These are phyloP conservation scores for Luidia sarsii DNA, from an alignment of 53 echinoderm and acorn worm genomes.

Conservation along the genomic window DNA sequence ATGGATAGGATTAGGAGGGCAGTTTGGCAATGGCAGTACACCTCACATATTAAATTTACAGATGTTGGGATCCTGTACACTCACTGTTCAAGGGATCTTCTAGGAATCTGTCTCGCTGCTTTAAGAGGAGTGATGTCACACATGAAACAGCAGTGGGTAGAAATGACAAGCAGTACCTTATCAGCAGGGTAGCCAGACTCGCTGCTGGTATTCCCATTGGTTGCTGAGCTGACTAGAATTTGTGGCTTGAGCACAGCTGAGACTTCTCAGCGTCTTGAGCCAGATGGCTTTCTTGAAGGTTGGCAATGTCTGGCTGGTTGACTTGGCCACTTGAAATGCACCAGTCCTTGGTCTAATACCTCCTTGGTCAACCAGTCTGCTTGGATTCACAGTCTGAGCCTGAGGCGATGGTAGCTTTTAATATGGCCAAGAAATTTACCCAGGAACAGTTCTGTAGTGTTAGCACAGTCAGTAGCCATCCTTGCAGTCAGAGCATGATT, in stretches of 20 bases:
- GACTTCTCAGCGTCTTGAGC: constrained; percentile 30
- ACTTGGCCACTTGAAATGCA: too few species aligned
- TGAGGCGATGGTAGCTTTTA: constrained; percentile 42
- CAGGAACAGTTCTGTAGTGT: too few species aligned
- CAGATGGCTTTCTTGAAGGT: constrained; percentile 3
- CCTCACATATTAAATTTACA: too few species aligned
- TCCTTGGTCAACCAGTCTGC: constrained; percentile 27
- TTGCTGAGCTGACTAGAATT: constrained; percentile 50
- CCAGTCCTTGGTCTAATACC: too few species aligned
- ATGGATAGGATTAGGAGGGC: too few species aligned
- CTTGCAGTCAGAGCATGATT: too few species aligned
- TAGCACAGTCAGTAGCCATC: too few species aligned
- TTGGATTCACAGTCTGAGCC: constrained; percentile 1
- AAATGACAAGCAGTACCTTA: too few species aligned
- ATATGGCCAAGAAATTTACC: constrained; percentile 2
- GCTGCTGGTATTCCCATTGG: constrained; percentile 53
- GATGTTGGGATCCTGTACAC: too few species aligned
- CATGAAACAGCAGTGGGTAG: constrained; percentile 32
- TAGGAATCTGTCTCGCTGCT: too few species aligned
- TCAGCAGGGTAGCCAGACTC: constrained; percentile 27
- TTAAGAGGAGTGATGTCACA: neutral
- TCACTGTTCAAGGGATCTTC: too few species aligned
- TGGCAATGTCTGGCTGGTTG: constrained; percentile 4
- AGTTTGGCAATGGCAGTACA: too few species aligned
- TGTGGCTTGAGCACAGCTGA: constrained; percentile 50